Evolutionary conservation across 2,888 invertebrate species (phyloP).

Genomic region (Eurytoma californica): DNA sequence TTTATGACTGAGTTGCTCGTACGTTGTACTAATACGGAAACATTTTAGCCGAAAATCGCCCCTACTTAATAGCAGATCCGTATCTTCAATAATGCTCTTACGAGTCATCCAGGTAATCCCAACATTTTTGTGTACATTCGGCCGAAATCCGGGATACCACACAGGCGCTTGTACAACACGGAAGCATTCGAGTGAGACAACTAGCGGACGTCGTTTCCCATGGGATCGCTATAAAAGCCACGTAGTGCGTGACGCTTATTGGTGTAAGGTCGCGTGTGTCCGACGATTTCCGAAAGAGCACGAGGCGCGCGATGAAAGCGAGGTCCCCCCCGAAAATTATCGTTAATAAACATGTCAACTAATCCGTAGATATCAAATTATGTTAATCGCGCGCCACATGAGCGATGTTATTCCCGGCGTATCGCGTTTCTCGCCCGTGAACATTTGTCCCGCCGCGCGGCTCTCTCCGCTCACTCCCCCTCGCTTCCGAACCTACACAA

Average conservation of each 20-base stretch:
- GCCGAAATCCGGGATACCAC: background rate
- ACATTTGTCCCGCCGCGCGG: conserved; percentile 18
- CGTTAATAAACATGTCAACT: conserved; percentile 66
- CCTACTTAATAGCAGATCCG: too few relatives aligned
- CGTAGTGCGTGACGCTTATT: conserved; percentile 39
- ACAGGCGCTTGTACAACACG: background rate
- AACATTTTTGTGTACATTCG: background rate
- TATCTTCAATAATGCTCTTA: too few relatives aligned
- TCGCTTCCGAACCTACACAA: conserved; percentile 1
- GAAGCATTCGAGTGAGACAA: conserved; percentile 25
- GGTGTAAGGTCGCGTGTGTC: conserved; percentile 53
- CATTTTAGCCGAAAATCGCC: too few relatives aligned
- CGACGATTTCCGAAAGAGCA: conserved; percentile 52
- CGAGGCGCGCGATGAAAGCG: conserved; percentile 19
- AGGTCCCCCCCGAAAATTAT: conserved; percentile 38
- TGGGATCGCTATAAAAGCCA: conserved; percentile 8
- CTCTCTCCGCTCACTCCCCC: background rate
- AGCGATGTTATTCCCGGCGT: conserved; percentile 64
- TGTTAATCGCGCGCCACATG: conserved; percentile 64
- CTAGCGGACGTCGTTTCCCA: conserved; percentile 19
- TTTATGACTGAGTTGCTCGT: too few relatives aligned
- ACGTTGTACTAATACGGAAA: too few relatives aligned
- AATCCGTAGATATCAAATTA: conserved; percentile 66
- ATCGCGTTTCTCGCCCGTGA: background rate
- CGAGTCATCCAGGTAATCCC: background rate